A percentile compares a stretch with the other conserved stretches of the same genome.
Evolutionary conservation across 2,888 invertebrate genomes (phyloP).

Genomic region (Ptychoptera contaminata): DNA sequence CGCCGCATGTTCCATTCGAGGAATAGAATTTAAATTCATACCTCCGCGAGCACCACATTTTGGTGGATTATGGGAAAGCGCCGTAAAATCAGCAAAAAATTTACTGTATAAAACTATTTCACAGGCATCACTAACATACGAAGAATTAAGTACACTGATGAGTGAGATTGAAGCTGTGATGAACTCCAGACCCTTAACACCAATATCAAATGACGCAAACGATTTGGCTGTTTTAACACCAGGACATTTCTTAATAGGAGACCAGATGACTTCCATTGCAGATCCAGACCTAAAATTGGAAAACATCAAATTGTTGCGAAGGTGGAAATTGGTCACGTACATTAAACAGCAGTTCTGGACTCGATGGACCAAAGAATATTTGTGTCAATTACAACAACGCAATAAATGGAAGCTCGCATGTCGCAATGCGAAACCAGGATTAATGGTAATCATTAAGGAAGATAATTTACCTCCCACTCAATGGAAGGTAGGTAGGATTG

Average conservation of each 20-base stretch:
- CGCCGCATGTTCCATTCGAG: not conserved
- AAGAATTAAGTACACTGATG: constrained; percentile 15
- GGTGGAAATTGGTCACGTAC: not conserved
- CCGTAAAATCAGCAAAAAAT: constrained; percentile 15
- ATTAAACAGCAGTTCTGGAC: constrained; percentile 1
- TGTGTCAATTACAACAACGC: not conserved
- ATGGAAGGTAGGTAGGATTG: not conserved
- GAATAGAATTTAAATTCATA: constrained; percentile 16
- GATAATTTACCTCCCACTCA: not conserved
- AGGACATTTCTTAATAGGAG: constrained; percentile 6
- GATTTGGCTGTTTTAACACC: constrained; percentile 5
- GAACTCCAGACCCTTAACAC: constrained; percentile 15
- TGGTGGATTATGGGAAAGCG: constrained; percentile 19
- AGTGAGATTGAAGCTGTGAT: constrained; percentile 14
- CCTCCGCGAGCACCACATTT: constrained; percentile 17
- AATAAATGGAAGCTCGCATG: not conserved
- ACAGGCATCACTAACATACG: constrained; percentile 11
- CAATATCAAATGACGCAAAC: constrained; percentile 6
- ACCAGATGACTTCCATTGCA: not conserved
- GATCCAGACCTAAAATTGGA: not conserved
- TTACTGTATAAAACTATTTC: constrained; percentile 14
- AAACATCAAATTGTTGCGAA: not conserved
- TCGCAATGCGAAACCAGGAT: not conserved
- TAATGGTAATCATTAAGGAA: not conserved
- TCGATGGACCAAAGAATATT: not conserved